Evolutionary conservation across 2,888 invertebrate species (phyloP).

Genomic region (Arrhopalites spinosus): DNA sequence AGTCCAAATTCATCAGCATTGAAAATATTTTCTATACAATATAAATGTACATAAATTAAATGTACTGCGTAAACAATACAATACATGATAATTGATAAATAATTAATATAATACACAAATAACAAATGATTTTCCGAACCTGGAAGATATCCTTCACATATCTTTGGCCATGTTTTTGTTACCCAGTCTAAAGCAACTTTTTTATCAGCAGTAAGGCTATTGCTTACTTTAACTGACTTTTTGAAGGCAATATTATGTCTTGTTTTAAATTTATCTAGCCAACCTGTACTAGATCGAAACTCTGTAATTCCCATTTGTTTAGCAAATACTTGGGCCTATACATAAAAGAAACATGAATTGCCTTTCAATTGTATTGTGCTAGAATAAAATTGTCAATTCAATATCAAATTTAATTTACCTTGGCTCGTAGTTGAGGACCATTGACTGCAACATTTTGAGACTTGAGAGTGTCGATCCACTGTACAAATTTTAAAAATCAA

Average conservation of each 20-base stretch:
- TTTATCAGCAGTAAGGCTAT: constrained; percentile 39
- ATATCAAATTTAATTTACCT: too few relatives aligned
- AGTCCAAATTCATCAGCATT: constrained; percentile 45
- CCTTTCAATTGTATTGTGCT: too few relatives aligned
- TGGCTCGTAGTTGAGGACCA: constrained; percentile 44
- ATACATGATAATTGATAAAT: too few relatives aligned
- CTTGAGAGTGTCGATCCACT: constrained; percentile 45
- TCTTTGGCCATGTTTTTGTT: constrained; percentile 48
- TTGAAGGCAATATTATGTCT: constrained; percentile 51
- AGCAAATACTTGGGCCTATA: constrained; percentile 41
- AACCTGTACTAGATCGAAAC: constrained; percentile 56
- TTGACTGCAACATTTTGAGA: constrained; percentile 58
- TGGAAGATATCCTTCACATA: constrained; percentile 12
- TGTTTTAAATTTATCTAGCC: constrained; percentile 56
- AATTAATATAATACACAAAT: too few relatives aligned
- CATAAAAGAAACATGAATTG: too few relatives aligned
- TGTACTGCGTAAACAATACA: too few relatives aligned
- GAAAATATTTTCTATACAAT: constrained; percentile 39
- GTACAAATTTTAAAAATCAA: constrained; percentile 19
- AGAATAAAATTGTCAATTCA: too few relatives aligned
- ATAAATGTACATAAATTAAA: constrained; percentile 13
- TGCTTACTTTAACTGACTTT: constrained; percentile 49
- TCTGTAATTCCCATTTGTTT: constrained; percentile 36
- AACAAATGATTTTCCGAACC: too few relatives aligned
- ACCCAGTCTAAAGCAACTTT: constrained; percentile 55